Conservation (phyloP, 2,113 vertebrate species). For the Crocuta crocuta region DNA sequence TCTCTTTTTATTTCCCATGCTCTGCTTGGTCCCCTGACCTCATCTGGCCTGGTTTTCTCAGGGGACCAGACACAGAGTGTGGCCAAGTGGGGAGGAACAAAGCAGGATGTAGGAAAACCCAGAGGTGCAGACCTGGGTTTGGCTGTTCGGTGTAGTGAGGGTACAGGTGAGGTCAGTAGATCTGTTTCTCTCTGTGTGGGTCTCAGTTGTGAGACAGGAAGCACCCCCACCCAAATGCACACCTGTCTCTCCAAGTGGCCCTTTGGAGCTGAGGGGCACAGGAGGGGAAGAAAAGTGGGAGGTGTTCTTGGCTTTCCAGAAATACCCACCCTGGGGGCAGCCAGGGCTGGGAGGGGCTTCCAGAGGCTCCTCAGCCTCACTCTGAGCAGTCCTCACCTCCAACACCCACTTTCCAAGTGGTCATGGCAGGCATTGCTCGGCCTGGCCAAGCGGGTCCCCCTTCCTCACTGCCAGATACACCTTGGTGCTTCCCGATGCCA, state of each 20-base stretch:
- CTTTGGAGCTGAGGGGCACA: too few relatives aligned
- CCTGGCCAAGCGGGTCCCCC: not conserved
- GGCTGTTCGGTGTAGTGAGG: not conserved
- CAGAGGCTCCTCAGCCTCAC: not conserved
- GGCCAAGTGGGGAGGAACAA: accelerated
- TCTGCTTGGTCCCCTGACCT: not conserved
- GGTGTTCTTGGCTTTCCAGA: not conserved
- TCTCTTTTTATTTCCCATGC: not conserved
- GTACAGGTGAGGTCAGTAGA: not conserved
- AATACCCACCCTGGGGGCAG: too few relatives aligned
- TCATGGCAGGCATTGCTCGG: not conserved
- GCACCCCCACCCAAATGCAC: too few relatives aligned
- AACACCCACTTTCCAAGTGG: not conserved
- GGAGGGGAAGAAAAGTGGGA: not conserved
- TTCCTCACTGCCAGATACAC: not conserved
- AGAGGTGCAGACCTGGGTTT: not conserved
- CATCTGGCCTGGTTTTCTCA: not conserved
- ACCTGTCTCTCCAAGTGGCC: not conserved
- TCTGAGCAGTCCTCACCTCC: not conserved
- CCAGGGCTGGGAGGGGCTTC: too few relatives aligned
- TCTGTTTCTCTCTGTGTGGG: not conserved
- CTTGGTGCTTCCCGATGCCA: constrained; percentile 47
- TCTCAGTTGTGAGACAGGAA: not conserved
- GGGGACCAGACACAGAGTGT: not conserved
- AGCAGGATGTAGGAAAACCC: not conserved